These are phyloP conservation scores for Orthosia cruda DNA, from an alignment of 2,888 invertebrate genomes.

Conservation along the genomic window DNA sequence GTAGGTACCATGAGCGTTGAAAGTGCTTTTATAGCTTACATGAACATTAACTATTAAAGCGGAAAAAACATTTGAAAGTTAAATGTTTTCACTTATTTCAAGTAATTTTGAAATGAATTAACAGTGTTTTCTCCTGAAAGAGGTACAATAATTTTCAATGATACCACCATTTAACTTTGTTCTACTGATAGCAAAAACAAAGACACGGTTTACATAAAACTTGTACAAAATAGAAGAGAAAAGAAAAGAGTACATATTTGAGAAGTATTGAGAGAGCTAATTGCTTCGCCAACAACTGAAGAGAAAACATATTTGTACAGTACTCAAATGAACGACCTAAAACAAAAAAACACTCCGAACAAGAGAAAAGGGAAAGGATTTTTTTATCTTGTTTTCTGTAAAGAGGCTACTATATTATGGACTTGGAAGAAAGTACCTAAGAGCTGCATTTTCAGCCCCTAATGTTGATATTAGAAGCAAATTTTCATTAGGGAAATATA, in stretches of 20 bases:
- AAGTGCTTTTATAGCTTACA: background rate
- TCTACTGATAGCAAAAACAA: background rate
- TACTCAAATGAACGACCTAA: conserved; percentile 22
- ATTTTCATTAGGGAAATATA: too few species aligned
- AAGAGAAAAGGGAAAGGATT: background rate
- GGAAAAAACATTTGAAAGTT: too few species aligned
- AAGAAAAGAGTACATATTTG: conserved; percentile 17
- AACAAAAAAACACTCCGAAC: background rate
- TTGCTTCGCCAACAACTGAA: conserved; percentile 41
- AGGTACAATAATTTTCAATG: too few species aligned
- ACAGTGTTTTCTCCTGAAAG: too few species aligned
- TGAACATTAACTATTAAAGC: too few species aligned
- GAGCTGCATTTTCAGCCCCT: background rate
- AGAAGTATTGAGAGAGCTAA: conserved; percentile 35
- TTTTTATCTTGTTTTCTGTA: conserved; percentile 7
- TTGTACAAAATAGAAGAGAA: background rate
- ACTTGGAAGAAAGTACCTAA: background rate
- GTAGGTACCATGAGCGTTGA: background rate
- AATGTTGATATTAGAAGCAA: too few species aligned
- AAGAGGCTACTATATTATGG: conserved; percentile 12
- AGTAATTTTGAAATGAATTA: too few species aligned
- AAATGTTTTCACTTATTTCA: too few species aligned
- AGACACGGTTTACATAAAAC: background rate
- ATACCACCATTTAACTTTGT: background rate
- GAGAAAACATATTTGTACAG: conserved; percentile 33